Base-by-base conservation (phyloP, 1,140 invertebrate genomes). In the Drosophila oshimai region DNA sequence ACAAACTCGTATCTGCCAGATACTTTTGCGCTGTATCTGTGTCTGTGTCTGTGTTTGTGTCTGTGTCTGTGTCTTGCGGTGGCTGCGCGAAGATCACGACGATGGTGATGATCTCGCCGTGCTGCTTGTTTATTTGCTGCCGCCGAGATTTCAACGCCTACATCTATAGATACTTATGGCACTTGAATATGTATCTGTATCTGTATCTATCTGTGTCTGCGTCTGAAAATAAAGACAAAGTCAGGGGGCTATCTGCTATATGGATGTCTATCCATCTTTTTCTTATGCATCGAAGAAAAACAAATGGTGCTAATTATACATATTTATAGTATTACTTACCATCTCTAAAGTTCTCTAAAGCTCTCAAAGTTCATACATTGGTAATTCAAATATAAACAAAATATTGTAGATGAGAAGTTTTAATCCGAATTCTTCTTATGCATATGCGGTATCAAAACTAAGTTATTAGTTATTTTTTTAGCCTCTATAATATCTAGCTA, bases 71-170 rank as follows among this genome's bases (percentile, higher is more conserved):
- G 29, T 31, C 36, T 45, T 22, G 28, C 58, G 61, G 71, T 80
- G 72, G 67, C 67, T 75, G 67, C 51, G 71, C 45, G 50, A 28
- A 72, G 51, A 73, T 76, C 73, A 50, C 57, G 57, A 12, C 18
- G 28, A 34, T 49, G 62, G 65, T 74, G 54, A 47, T 77, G 67
- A 54, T 60, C 54, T 60, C 46, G 53, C 10, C 46, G 6, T 12
- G 57, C 57, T 34, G 46, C 60, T 50, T 47, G 58, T 65, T 65
- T 50, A 64, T 64, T 65, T 47, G 72, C 33, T 49, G 47, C 50
- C 65, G 75, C 57, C 46, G 69, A 79, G 78, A 83, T 83, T 83
- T 83, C 45, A 45, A 84, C 74, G 78, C 78, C 74, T 45, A 61
- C 77, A 83, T 57, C 47, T 33, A 49, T 41, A 68, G 51, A 68